phyloP scores from a whole-genome alignment of 1,140 invertebrate genomes.

The Bombus vancouverensis region DNA sequence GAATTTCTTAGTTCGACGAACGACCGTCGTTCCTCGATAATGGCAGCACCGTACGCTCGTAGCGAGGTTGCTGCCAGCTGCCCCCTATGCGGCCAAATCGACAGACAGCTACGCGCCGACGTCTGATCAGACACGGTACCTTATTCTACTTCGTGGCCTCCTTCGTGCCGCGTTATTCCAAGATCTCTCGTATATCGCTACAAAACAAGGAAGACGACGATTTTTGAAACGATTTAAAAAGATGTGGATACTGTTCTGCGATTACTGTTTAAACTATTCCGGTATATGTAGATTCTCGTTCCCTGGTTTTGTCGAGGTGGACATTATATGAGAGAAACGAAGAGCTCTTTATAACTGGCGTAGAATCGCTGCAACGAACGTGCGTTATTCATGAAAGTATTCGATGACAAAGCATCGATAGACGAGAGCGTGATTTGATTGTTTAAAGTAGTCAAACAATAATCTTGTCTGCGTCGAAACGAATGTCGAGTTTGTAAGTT shows the following conservation, averaged over 20 bases:
- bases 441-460: not conserved
- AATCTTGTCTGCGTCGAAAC: not conserved
- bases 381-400: not conserved
- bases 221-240: too few species aligned
- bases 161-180: too few species aligned
- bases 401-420: not conserved
- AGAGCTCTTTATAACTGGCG: not conserved
- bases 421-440: not conserved
- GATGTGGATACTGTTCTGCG: too few species aligned
- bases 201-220: too few species aligned
- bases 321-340: not conserved
- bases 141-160: not conserved
- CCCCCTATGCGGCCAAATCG: constrained; percentile 63
- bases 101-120: constrained; percentile 21
- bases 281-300: not conserved
- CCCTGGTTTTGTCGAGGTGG: not conserved
- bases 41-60: constrained; percentile 39
- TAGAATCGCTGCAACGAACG: not conserved
- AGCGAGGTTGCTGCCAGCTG: constrained; percentile 61
- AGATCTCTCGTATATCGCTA: not conserved
- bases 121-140: not conserved
- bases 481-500: not conserved
- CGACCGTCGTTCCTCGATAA: not conserved
- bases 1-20: constrained; percentile 14
- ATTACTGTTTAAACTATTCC: not conserved